phyloP scores from a whole-genome alignment of 2,888 invertebrate species.

The Hartigia nigra region DNA sequence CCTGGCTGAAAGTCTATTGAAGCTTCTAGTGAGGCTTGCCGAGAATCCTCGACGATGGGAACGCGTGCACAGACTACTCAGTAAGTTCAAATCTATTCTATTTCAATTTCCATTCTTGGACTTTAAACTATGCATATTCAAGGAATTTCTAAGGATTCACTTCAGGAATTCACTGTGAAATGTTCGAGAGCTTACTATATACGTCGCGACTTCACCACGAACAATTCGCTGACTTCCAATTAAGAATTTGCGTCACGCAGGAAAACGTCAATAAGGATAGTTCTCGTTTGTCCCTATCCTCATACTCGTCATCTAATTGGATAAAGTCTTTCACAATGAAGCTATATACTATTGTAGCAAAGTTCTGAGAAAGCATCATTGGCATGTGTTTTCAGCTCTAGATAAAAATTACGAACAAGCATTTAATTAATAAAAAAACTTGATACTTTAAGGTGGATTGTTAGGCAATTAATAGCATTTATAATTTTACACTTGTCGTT shows the following conservation, averaged over 20 bases:
- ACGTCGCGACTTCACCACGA: not conserved
- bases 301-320: not conserved
- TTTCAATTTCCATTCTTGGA: not conserved
- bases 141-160: not conserved
- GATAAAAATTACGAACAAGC: too few relatives aligned
- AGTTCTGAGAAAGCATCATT: too few relatives aligned
- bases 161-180: not conserved
- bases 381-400: too few relatives aligned
- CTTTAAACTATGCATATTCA: not conserved
- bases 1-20: slow-evolving; percentile 48
- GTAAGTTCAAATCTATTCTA: slow-evolving; percentile 47
- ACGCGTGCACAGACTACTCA: slow-evolving; percentile 50
- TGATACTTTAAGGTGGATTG: not conserved
- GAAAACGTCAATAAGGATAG: not conserved
- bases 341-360: not conserved
- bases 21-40: slow-evolving; percentile 52
- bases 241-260: not conserved
- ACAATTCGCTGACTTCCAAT: not conserved
- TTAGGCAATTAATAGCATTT: not conserved
- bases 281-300: not conserved
- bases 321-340: not conserved
- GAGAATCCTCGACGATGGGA: slow-evolving; percentile 54
- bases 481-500: not conserved
- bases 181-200: not conserved
- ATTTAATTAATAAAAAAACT: too few relatives aligned